Percentiles rank a stretch among this genome's conserved stretches.
Conservation (phyloP, 2,797 vertebrate genomes). For the Manis crassicaudata region DNA sequence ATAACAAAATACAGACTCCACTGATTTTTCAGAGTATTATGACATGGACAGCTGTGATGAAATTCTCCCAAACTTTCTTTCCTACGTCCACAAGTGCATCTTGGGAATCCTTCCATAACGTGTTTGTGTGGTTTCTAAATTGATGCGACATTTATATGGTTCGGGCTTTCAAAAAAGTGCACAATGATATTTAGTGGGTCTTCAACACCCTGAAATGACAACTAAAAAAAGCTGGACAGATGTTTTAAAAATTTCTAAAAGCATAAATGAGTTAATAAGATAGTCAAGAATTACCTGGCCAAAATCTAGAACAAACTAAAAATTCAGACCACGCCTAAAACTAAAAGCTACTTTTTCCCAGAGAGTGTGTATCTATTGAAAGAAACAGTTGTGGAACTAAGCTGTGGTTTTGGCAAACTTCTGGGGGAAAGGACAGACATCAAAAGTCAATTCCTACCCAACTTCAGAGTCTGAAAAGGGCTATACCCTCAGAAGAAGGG, state of each 20-base stretch:
- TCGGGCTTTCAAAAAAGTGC: neutral
- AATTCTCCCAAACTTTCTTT: constrained; percentile 54
- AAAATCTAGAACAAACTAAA: constrained; percentile 28
- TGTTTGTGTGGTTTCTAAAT: neutral
- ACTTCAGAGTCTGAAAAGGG: neutral
- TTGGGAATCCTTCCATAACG: neutral
- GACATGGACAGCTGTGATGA: constrained; percentile 15
- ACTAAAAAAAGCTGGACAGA: neutral
- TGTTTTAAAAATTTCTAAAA: neutral
- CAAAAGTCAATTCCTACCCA: neutral
- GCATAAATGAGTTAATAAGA: neutral
- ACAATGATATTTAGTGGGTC: neutral
- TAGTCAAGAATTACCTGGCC: neutral
- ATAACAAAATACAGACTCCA: constrained; percentile 69
- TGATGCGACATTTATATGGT: neutral
- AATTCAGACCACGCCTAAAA: constrained; percentile 4
- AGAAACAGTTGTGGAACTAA: constrained; percentile 15
- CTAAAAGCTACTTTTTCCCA: constrained; percentile 22
- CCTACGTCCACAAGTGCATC: neutral
- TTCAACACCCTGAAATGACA: neutral
- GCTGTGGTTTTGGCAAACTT: neutral
- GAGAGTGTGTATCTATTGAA: neutral
- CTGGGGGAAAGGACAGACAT: neutral
- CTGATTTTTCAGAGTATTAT: constrained; percentile 52
- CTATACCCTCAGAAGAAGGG: neutral